phyloP scores from a whole-genome alignment of 1,140 invertebrate genomes.

The Centruroides sculpturatus region DNA sequence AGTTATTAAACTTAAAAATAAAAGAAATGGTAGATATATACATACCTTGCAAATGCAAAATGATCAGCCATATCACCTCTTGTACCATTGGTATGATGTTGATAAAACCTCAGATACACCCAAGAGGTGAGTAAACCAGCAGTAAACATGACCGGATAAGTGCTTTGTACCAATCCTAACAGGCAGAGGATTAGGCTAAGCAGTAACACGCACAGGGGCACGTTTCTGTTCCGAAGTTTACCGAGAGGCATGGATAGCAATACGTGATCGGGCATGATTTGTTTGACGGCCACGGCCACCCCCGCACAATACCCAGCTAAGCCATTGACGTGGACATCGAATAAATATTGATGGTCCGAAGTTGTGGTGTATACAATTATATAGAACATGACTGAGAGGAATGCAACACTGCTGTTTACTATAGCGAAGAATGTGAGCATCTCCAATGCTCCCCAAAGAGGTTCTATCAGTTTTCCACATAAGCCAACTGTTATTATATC shows the following conservation, averaged over 20 bases:
- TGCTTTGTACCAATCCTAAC: constrained; percentile 66
- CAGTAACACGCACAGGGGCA: constrained; percentile 35
- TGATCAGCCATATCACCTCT: constrained; percentile 88
- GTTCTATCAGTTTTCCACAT: constrained; percentile 80
- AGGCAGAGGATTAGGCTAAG: constrained; percentile 62
- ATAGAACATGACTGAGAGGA: constrained; percentile 66
- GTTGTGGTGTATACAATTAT: constrained; percentile 76
- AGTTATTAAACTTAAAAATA: background rate
- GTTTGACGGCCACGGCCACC: constrained; percentile 82
- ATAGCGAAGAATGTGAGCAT: constrained; percentile 88
- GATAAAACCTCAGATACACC: constrained; percentile 91
- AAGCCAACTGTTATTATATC: constrained; percentile 81
- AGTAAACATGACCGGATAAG: constrained; percentile 90
- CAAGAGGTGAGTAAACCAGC: constrained; percentile 86
- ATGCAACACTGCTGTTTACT: constrained; percentile 73
- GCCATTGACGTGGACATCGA: constrained; percentile 83
- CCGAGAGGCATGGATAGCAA: constrained; percentile 70
- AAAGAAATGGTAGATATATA: constrained; percentile 1
- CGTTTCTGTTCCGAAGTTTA: constrained; percentile 53
- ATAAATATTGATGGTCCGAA: constrained; percentile 68
- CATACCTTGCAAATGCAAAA: constrained; percentile 89
- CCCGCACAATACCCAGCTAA: constrained; percentile 76
- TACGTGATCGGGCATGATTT: constrained; percentile 94
- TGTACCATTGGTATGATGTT: constrained; percentile 80
- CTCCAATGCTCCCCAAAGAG: constrained; percentile 87